Percentiles rank a stretch among this genome's conserved stretches.
Evolutionary conservation across 2,113 vertebrate genomes (phyloP).

Genomic region (Sapajus apella): DNA sequence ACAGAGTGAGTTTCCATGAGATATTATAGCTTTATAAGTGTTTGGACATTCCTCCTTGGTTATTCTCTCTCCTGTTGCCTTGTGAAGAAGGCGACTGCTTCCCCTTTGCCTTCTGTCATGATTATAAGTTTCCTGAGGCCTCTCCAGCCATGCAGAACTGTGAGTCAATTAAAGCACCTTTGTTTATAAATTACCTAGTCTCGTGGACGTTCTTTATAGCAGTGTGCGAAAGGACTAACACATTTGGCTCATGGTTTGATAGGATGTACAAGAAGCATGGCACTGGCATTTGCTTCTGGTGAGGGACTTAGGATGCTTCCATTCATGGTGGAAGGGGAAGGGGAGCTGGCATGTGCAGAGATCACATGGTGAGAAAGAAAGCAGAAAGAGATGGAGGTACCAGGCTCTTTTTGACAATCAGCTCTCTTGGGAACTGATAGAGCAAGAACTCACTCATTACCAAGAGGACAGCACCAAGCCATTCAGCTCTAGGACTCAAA

Average conservation of each 20-base stretch:
- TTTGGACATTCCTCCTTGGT: no score
- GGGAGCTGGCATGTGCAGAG: neutral
- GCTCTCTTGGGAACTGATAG: neutral
- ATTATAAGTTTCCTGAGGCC: no score
- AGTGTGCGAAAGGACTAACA: no score
- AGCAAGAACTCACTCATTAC: neutral
- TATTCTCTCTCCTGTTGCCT: no score
- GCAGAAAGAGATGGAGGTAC: neutral
- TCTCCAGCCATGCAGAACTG: no score
- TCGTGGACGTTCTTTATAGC: no score
- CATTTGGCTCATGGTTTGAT: neutral
- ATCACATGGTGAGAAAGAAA: neutral
- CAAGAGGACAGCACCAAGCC: neutral
- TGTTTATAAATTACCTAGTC: no score
- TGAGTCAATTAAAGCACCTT: no score
- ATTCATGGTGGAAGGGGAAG: neutral
- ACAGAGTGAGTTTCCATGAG: no score
- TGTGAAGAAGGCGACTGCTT: no score
- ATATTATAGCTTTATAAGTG: no score
- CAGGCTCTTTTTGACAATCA: neutral
- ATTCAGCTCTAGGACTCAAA: neutral
- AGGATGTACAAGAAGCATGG: neutral
- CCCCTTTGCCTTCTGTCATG: no score
- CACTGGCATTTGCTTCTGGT: neutral
- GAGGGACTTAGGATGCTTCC: neutral